A percentile compares a stretch with the other conserved stretches of the same genome.
Evolutionary conservation across 2,113 vertebrate genomes (phyloP).

Genomic region (Aythya baeri): DNA sequence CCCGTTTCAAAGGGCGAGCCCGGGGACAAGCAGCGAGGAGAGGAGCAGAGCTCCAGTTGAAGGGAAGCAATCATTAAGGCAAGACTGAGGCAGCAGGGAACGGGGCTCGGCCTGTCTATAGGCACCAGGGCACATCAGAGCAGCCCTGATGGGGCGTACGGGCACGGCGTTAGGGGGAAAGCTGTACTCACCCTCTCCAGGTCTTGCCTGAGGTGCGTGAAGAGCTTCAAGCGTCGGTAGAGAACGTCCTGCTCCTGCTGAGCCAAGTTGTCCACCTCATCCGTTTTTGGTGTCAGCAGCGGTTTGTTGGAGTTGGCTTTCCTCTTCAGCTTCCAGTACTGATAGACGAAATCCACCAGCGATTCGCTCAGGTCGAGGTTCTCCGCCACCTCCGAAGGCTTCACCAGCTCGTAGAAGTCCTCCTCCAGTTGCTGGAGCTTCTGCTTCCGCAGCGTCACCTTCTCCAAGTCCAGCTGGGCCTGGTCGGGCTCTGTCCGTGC

Average conservation of each 20-base stretch:
- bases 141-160: background rate
- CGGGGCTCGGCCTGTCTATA: background rate
- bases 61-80: background rate
- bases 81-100: background rate
- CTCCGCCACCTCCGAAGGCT: conserved; percentile 88
- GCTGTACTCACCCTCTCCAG: conserved; percentile 92
- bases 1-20: background rate
- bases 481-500: conserved; percentile 73
- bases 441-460: conserved; percentile 92
- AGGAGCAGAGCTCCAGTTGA: background rate
- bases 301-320: conserved; percentile 94
- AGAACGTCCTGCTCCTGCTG: conserved; percentile 97
- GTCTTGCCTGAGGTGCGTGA: conserved; percentile 96
- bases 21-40: background rate
- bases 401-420: conserved; percentile 92
- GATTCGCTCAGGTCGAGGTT: conserved; percentile 83
- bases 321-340: conserved; percentile 97
- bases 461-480: conserved; percentile 86
- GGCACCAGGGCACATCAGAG: background rate
- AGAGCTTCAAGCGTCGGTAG: conserved; percentile 93
- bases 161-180: background rate
- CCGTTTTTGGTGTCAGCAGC: conserved; percentile 88
- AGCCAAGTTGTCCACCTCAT: conserved; percentile 96
- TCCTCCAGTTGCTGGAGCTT: conserved; percentile 96
- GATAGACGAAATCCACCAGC: conserved; percentile 93